phyloP scores from a whole-genome alignment of 2,113 vertebrate genomes.

The Corythoichthys haematopterus region DNA sequence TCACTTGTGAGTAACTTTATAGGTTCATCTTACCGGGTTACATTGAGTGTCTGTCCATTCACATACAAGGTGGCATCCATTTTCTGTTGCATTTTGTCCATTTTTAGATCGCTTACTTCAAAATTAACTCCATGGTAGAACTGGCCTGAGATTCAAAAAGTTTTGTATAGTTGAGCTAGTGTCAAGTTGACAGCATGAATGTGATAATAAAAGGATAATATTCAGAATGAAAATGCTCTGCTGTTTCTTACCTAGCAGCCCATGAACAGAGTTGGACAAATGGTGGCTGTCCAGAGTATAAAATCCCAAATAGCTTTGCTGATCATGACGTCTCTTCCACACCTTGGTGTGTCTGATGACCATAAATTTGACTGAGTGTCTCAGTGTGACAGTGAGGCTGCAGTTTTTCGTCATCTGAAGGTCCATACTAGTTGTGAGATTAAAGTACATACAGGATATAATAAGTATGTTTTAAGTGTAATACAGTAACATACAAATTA shows the following conservation, averaged over 20 bases:
- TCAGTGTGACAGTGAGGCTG: constrained; percentile 76
- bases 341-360: constrained; percentile 80
- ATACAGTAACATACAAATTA: too few relatives aligned
- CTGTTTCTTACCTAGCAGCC: constrained; percentile 84
- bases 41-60: constrained; percentile 79
- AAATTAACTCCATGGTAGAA: constrained; percentile 79
- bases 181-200: background rate
- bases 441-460: background rate
- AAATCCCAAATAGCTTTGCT: constrained; percentile 83
- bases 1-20: background rate
- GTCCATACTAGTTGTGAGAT: constrained; percentile 69
- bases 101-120: constrained; percentile 73
- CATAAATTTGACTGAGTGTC: constrained; percentile 74
- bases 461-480: background rate
- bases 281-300: constrained; percentile 79
- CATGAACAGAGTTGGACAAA: constrained; percentile 79
- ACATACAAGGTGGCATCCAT: constrained; percentile 81
- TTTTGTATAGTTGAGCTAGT: background rate
- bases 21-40: constrained; percentile 79
- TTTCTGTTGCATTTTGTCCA: constrained; percentile 73
- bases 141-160: constrained; percentile 35
- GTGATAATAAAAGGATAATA: background rate
- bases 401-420: constrained; percentile 74
- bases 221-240: background rate
- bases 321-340: constrained; percentile 78